These are phyloP conservation scores for Pangasius krempfi DNA, from an alignment of 2,797 vertebrate genomes.

Conservation along the genomic window DNA sequence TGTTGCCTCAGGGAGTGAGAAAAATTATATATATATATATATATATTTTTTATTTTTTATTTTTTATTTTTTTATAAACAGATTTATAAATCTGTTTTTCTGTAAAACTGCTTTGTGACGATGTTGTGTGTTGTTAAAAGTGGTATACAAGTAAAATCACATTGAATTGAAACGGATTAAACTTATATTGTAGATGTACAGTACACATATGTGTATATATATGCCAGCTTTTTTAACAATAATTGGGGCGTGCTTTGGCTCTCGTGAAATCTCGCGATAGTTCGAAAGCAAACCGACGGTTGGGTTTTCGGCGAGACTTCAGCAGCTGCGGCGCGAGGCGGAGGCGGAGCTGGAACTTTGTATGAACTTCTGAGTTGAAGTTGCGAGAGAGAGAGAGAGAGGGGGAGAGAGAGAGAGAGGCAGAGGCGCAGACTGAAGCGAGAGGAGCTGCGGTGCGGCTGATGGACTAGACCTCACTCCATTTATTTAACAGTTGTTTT, in stretches of 20 bases:
- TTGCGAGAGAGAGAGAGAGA: constrained; percentile 59
- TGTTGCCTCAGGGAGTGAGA: not conserved
- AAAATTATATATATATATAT: no score
- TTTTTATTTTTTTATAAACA: not conserved
- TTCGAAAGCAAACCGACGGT: not conserved
- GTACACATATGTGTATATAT: no score
- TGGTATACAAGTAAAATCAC: not conserved
- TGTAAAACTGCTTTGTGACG: not conserved
- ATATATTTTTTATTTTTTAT: no score
- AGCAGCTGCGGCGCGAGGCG: constrained; percentile 68
- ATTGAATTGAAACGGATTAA: not conserved
- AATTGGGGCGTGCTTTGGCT: not conserved
- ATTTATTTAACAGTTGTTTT: not conserved
- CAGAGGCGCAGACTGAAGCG: not conserved
- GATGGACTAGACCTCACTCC: not conserved
- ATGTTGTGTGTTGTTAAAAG: not conserved
- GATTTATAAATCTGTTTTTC: not conserved
- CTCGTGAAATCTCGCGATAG: constrained; percentile 1
- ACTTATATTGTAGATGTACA: no score
- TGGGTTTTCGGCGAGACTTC: constrained; percentile 5
- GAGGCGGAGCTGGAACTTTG: constrained; percentile 80
- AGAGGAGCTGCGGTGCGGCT: not conserved
- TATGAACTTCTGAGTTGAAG: constrained; percentile 79
- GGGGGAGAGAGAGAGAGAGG: constrained; percentile 49
- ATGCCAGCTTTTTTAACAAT: not conserved